Evolutionary conservation across 1,140 invertebrate genomes (phyloP).

Genomic region (Danaus melanippus): DNA sequence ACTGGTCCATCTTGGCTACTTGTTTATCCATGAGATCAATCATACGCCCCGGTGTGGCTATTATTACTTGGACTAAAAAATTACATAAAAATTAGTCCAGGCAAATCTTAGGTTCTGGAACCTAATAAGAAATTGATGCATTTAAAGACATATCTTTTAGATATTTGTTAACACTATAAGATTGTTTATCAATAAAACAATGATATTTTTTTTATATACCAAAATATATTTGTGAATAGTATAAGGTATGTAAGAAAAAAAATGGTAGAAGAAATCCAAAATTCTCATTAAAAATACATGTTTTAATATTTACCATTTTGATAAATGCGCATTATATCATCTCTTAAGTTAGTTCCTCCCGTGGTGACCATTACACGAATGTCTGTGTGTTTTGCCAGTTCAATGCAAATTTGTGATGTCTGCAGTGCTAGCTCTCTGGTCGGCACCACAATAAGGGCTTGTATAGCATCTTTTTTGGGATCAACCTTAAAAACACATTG

Average conservation of each 20-base stretch:
- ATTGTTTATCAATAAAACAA: too few species aligned
- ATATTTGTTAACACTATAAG: neutral
- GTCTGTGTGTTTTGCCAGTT: conserved; percentile 96
- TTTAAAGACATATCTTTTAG: conserved; percentile 1
- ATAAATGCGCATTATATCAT: conserved; percentile 99
- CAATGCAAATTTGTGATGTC: conserved; percentile 99
- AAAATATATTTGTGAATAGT: too few species aligned
- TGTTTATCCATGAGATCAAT: conserved; percentile 99
- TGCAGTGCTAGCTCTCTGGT: conserved; percentile 99
- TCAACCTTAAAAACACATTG: conserved; percentile 74
- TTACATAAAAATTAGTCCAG: neutral
- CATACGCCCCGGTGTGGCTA: conserved; percentile 99
- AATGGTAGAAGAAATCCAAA: too few species aligned
- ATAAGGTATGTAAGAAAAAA: too few species aligned
- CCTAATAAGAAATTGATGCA: conserved; percentile 2
- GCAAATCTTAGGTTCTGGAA: neutral
- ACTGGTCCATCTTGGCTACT: conserved; percentile 96
- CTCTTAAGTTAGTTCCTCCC: conserved; percentile 97
- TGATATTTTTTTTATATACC: too few species aligned
- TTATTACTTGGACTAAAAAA: conserved; percentile 94
- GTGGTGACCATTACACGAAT: conserved; percentile 99
- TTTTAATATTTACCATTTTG: conserved; percentile 82
- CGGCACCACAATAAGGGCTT: conserved; percentile 98
- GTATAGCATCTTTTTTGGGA: conserved; percentile 90
- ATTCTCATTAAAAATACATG: neutral